Conservation (phyloP, 2,888 invertebrate genomes). For the Kryphioiulus occultus region DNA sequence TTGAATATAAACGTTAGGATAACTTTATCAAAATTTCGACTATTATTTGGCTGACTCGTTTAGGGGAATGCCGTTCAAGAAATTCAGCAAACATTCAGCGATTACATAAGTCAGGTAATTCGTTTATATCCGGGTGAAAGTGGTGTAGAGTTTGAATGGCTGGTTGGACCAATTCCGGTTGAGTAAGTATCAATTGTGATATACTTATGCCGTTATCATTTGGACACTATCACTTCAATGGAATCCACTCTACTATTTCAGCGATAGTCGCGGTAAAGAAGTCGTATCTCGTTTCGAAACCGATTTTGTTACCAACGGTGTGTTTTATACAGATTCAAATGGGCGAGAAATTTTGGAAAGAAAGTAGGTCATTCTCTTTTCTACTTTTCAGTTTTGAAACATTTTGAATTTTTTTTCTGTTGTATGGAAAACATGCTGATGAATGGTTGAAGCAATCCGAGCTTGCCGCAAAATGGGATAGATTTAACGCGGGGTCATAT, state of each 20-base stretch:
- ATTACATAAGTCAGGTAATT: constrained; percentile 78
- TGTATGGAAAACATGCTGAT: not conserved
- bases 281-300: constrained; percentile 77
- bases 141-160: constrained; percentile 67
- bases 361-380: constrained; percentile 59
- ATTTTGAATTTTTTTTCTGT: not conserved
- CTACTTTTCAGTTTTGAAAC: not conserved
- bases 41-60: not conserved
- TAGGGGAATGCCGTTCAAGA: constrained; percentile 76
- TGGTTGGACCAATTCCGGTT: constrained; percentile 66
- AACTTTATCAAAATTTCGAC: not conserved
- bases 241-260: constrained; percentile 58
- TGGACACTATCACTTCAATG: not conserved
- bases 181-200: not conserved
- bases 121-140: constrained; percentile 72
- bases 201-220: constrained; percentile 55
- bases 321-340: constrained; percentile 93
- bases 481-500: no score
- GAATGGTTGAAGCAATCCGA: not conserved
- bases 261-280: constrained; percentile 78
- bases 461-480: not conserved
- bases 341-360: constrained; percentile 85
- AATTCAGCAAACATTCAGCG: constrained; percentile 72
- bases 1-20: no score
- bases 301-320: constrained; percentile 69